Conservation (phyloP, 2,113 vertebrate genomes). For the Halcyon malimbica region DNA sequence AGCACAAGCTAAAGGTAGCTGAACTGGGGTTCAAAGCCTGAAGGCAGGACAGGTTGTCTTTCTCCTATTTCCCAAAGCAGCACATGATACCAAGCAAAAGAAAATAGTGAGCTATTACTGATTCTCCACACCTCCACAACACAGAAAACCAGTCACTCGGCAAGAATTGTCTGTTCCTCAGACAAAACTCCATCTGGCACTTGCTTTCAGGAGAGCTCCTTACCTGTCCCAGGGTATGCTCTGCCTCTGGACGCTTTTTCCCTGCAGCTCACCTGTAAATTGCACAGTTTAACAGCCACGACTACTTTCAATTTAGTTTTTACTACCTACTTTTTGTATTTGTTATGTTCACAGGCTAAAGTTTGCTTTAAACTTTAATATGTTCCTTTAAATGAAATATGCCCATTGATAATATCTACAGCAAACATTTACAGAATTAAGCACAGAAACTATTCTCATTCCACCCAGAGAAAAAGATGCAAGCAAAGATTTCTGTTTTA, state of each 20-base stretch:
- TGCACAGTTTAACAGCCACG: neutral
- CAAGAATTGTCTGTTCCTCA: neutral
- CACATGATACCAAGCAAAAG: neutral
- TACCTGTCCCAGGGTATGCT: accelerated
- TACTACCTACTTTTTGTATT: neutral
- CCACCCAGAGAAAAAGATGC: neutral
- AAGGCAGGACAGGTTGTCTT: neutral
- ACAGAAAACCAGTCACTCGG: neutral
- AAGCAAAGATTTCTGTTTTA: conserved; percentile 19
- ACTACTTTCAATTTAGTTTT: neutral
- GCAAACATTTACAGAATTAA: conserved; percentile 17
- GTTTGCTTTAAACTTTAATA: neutral
- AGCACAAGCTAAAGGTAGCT: neutral
- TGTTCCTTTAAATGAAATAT: neutral
- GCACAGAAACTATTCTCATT: conserved; percentile 9
- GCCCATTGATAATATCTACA: neutral
- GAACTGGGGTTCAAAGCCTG: neutral
- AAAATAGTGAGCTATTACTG: neutral
- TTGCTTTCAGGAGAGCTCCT: neutral
- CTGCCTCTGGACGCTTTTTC: accelerated
- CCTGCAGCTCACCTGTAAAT: neutral
- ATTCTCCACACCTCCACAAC: neutral
- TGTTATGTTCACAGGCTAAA: neutral
- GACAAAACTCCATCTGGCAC: neutral
- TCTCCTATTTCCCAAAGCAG: neutral